Percentiles rank a stretch among this genome's conserved stretches.
These are phyloP conservation scores for Hyles vespertilio DNA, from an alignment of 1,140 invertebrate genomes.

Conservation along the genomic window DNA sequence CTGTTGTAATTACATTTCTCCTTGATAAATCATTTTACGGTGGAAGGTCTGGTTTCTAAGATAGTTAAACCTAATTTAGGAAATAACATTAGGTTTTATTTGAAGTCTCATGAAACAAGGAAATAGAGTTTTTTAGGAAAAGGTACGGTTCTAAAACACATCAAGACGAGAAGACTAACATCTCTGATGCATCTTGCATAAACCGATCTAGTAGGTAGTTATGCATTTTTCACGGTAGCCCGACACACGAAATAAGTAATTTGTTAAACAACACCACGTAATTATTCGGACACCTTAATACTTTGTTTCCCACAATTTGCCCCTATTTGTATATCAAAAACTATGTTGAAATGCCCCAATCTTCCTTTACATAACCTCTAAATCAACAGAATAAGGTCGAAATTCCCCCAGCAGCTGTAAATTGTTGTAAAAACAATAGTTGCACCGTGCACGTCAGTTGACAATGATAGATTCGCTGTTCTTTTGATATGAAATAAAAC, in stretches of 20 bases:
- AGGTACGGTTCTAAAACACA: too few species aligned
- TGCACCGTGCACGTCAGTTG: conserved; percentile 13
- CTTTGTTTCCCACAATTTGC: conserved; percentile 54
- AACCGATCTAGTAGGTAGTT: conserved; percentile 23
- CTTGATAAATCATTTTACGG: too few species aligned
- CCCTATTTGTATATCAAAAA: conserved; percentile 26
- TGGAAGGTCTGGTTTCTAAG: too few species aligned
- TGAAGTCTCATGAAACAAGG: too few species aligned
- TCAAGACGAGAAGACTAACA: too few species aligned
- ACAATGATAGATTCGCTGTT: conserved; percentile 35
- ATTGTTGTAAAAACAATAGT: conserved; percentile 9
- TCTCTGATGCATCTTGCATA: conserved; percentile 8
- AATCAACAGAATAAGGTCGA: conserved; percentile 7
- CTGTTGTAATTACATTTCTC: too few species aligned
- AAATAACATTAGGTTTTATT: too few species aligned
- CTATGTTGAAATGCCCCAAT: conserved; percentile 4
- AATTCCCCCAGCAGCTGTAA: conserved; percentile 16
- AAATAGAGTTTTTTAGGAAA: too few species aligned
- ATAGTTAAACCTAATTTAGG: too few species aligned
- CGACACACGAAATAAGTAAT: conserved; percentile 43
- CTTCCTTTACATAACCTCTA: not conserved
- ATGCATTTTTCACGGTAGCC: conserved; percentile 57
- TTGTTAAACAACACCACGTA: conserved; percentile 41
- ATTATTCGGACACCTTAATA: conserved; percentile 45
- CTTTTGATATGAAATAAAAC: conserved; percentile 11